Conservation (phyloP, 2,888 invertebrate genomes). For the Morpho deidamia region DNA sequence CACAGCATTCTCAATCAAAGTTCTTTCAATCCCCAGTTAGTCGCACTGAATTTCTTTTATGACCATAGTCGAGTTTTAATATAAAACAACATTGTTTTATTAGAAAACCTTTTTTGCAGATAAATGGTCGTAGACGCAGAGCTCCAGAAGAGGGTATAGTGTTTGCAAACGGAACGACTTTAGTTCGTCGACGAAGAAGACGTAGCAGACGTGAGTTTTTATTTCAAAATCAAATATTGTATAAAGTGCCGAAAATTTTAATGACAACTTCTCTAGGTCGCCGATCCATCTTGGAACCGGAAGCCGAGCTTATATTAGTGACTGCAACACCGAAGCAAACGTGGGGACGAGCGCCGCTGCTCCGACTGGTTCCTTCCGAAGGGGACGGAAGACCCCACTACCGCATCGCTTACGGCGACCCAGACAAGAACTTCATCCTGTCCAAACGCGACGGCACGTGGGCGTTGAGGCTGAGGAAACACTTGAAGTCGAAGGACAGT, state of each 20-base stretch:
- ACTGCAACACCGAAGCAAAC: conserved; percentile 49
- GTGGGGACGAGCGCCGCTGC: conserved; percentile 59
- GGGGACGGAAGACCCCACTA: conserved; percentile 58
- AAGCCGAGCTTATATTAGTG: conserved; percentile 57
- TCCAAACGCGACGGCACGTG: conserved; percentile 59
- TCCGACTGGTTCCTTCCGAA: conserved; percentile 57
- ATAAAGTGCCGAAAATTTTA: too few relatives aligned
- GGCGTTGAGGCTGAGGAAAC: conserved; percentile 53
- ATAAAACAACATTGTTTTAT: background rate
- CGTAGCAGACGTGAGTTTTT: conserved; percentile 58
- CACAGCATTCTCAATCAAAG: too few relatives aligned
- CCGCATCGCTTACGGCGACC: conserved; percentile 58
- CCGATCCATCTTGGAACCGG: conserved; percentile 56
- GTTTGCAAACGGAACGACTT: conserved; percentile 64
- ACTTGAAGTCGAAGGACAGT: conserved; percentile 37
- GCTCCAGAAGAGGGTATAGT: conserved; percentile 66
- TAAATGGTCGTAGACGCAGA: conserved; percentile 61
- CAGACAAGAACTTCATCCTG: conserved; percentile 45
- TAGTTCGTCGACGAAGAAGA: conserved; percentile 54
- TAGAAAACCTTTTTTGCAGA: conserved; percentile 33
- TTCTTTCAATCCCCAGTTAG: too few relatives aligned
- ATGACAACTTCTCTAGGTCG: conserved; percentile 40
- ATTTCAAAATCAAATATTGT: too few relatives aligned
- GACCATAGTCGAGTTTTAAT: background rate
- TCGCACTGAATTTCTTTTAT: background rate